phyloP scores from a whole-genome alignment of 2,113 vertebrate species.

The Piliocolobus tephrosceles region DNA sequence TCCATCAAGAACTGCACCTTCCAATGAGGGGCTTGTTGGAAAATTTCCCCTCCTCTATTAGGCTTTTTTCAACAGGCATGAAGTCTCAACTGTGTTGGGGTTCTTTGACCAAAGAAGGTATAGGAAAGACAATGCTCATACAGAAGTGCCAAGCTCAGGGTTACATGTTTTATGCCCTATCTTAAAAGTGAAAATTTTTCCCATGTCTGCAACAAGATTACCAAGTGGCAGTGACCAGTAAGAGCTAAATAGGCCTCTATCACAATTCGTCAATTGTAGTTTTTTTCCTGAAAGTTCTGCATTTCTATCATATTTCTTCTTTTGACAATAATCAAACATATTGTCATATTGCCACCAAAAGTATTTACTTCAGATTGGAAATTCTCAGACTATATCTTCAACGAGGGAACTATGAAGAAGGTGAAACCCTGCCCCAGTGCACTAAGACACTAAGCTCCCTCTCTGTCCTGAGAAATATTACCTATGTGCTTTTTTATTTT shows the following conservation, averaged over 20 bases:
- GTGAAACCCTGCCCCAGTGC: accelerated
- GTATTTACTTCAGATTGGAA: neutral
- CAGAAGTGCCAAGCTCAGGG: neutral
- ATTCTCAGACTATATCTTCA: neutral
- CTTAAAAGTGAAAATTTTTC: neutral
- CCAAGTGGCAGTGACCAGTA: neutral
- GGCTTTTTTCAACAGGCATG: neutral
- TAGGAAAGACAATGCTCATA: neutral
- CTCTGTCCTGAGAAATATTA: neutral
- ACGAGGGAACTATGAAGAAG: neutral
- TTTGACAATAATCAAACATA: neutral
- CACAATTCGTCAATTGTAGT: neutral
- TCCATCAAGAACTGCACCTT: neutral
- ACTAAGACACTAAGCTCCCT: accelerated
- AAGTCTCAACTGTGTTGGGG: neutral
- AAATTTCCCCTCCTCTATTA: neutral
- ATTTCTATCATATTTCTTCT: neutral
- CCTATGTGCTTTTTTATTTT: neutral
- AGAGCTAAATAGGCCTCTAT: neutral
- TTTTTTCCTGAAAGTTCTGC: neutral
- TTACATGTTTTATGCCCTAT: neutral
- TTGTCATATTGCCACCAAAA: neutral
- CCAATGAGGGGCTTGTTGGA: neutral
- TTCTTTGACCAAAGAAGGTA: neutral
- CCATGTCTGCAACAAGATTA: neutral